Evolutionary conservation across 2,113 vertebrate species (phyloP).

Genomic region (Hippopotamus amphibius): DNA sequence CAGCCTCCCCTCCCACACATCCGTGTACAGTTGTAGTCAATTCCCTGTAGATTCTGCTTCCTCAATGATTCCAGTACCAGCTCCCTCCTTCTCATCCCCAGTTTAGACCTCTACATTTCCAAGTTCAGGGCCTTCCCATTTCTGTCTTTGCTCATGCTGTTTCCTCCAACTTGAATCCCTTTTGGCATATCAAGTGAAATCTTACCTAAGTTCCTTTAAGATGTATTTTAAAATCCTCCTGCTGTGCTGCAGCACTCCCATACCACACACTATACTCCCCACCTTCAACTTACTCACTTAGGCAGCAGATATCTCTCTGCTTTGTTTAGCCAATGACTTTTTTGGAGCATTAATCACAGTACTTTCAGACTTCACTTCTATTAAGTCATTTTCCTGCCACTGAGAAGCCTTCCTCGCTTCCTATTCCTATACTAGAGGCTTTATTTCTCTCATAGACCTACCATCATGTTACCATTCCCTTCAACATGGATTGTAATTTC

Average conservation of each 20-base stretch:
- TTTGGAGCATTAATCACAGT: neutral
- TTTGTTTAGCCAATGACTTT: neutral
- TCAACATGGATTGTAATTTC: neutral
- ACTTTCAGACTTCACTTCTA: neutral
- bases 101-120: neutral
- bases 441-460: neutral
- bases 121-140: neutral
- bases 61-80: neutral
- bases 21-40: neutral
- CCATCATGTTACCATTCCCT: neutral
- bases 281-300: neutral
- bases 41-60: neutral
- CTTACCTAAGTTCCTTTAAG: neutral
- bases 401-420: neutral
- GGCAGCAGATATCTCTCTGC: neutral
- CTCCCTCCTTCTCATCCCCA: neutral
- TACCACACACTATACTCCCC: neutral
- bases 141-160: neutral
- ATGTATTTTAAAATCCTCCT: neutral
- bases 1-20: neutral
- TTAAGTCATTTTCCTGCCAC: neutral
- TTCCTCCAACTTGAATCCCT: neutral
- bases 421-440: neutral
- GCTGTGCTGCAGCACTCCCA: neutral
- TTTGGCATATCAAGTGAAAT: neutral